Conservation (phyloP, 2,797 vertebrate genomes). For the Lemur catta region DNA sequence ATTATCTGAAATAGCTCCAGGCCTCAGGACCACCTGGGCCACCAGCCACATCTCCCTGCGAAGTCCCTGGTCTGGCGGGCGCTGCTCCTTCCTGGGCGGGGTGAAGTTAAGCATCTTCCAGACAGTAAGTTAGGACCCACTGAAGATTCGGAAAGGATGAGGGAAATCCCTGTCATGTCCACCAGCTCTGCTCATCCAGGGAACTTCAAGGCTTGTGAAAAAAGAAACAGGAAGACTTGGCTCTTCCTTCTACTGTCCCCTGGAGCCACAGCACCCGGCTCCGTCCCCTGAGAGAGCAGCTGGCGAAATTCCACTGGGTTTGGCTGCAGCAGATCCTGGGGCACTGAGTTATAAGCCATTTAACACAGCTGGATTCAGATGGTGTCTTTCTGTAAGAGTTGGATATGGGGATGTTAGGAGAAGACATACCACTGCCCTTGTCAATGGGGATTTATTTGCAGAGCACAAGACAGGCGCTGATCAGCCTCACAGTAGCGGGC, state of each 20-base stretch:
- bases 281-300: rapidly evolving
- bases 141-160: neutral
- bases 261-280: rapidly evolving
- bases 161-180: neutral
- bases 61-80: neutral
- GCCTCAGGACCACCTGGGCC: neutral
- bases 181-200: neutral
- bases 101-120: neutral
- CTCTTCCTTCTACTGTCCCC: neutral
- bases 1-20: neutral
- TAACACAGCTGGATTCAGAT: neutral
- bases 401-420: rapidly evolving
- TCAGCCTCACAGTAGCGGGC: neutral
- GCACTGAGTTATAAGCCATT: rapidly evolving
- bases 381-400: neutral
- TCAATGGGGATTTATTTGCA: neutral
- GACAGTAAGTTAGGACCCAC: neutral
- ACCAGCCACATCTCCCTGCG: neutral
- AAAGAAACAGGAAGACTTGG: neutral
- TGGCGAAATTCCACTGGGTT: rapidly evolving
- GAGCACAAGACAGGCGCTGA: neutral
- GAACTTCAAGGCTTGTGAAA: neutral
- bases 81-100: neutral
- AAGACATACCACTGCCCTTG: neutral
- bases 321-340: neutral